These are phyloP conservation scores for Paedocypris sp. DNA, from an alignment of 2,113 vertebrate genomes.

Conservation along the genomic window DNA sequence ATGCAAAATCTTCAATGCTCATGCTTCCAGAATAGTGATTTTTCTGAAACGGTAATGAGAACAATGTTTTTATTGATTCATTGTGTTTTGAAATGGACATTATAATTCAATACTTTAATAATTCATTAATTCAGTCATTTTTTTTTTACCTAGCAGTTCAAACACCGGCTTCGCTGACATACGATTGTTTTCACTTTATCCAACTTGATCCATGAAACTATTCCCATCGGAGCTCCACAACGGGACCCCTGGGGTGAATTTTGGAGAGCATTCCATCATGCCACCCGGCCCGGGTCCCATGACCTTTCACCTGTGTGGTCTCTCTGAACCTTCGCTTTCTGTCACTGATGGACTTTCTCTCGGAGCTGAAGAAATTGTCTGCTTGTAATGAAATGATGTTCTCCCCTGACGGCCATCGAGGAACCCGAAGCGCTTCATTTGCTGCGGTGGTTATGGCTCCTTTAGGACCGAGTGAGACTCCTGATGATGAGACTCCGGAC, in stretches of 20 bases:
- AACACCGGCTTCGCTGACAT: background rate
- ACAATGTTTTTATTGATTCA: too few relatives aligned
- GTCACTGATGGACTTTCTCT: slow-evolving; percentile 41
- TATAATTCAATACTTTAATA: too few relatives aligned
- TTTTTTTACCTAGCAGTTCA: too few relatives aligned
- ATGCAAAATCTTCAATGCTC: too few relatives aligned
- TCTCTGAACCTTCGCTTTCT: slow-evolving; percentile 33
- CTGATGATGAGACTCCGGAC: too few relatives aligned
- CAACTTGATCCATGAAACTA: slow-evolving; percentile 10
- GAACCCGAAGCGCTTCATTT: slow-evolving; percentile 12
- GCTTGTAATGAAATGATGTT: background rate
- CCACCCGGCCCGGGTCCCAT: slow-evolving; percentile 52
- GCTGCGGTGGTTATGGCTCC: slow-evolving; percentile 26
- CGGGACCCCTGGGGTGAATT: slow-evolving; percentile 39
- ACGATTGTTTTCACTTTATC: slow-evolving; percentile 14
- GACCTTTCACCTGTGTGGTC: slow-evolving; percentile 49
- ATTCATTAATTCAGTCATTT: too few relatives aligned
- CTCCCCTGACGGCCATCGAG: slow-evolving; percentile 20
- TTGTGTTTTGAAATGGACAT: too few relatives aligned
- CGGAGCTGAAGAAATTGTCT: slow-evolving; percentile 20
- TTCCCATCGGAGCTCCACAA: slow-evolving; percentile 29
- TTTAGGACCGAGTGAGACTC: slow-evolving; percentile 20
- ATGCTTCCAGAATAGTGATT: too few relatives aligned
- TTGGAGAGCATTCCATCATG: slow-evolving; percentile 43
- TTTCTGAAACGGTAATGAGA: too few relatives aligned